These are phyloP conservation scores for Holacanthus passer DNA, from an alignment of 2,113 vertebrate genomes.

Conservation along the genomic window DNA sequence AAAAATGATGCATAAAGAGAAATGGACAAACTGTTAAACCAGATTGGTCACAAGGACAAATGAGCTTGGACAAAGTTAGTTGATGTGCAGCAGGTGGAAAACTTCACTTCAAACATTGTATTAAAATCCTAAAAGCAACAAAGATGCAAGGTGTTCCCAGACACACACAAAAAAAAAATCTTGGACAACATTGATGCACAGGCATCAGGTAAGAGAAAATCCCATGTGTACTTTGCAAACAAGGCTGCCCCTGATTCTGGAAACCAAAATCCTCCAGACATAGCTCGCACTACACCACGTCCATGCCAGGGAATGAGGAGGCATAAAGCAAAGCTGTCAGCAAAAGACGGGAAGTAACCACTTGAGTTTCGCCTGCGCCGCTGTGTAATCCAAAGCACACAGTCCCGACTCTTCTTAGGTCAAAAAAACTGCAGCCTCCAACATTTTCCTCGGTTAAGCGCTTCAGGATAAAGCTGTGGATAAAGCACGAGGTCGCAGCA, in stretches of 20 bases:
- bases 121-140: not conserved
- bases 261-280: not conserved
- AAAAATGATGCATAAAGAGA: no score
- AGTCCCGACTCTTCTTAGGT: slow-evolving; percentile 10
- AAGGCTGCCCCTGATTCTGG: not conserved
- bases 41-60: no score
- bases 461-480: slow-evolving; percentile 32
- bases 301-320: not conserved
- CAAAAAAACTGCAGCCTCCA: slow-evolving; percentile 36
- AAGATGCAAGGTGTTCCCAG: not conserved
- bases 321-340: slow-evolving; percentile 38
- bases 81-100: not conserved
- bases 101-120: no score
- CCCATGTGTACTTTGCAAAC: not conserved
- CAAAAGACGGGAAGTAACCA: slow-evolving; percentile 26
- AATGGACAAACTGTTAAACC: no score
- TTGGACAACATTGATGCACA: not conserved
- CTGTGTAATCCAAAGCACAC: slow-evolving; percentile 45
- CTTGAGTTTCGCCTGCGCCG: slow-evolving; percentile 56
- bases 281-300: not conserved
- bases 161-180: not conserved
- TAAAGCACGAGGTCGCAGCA: slow-evolving; percentile 42
- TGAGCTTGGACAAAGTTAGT: no score
- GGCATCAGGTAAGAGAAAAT: not conserved
- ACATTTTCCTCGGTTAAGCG: slow-evolving; percentile 29